phyloP scores from a whole-genome alignment of 1,140 invertebrate species.

The Sycophila sp. region DNA sequence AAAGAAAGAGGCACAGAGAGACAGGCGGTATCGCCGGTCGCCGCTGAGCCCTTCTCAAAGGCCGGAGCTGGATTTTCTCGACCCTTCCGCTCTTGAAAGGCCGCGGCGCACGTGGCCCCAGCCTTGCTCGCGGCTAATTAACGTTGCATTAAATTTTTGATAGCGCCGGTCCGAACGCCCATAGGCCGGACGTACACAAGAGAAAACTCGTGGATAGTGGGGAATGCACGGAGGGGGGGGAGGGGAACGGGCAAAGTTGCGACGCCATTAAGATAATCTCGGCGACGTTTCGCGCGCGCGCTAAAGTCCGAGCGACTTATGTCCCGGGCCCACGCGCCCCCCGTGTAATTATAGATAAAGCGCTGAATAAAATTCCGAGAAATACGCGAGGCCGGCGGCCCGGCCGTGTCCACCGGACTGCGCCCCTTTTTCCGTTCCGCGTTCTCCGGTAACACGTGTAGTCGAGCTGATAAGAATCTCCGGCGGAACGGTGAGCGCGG shows the following conservation, averaged over 20 bases:
- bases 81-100: background rate
- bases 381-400: background rate
- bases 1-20: too few relatives aligned
- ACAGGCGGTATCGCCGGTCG: too few relatives aligned
- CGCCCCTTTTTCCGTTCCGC: too few relatives aligned
- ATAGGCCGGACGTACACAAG: background rate
- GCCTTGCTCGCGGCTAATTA: slow-evolving; percentile 2
- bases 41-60: too few relatives aligned
- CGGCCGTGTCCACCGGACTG: background rate
- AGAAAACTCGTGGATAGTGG: background rate
- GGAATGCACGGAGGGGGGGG: too few relatives aligned
- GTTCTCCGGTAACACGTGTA: slow-evolving; percentile 6
- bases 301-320: slow-evolving; percentile 22
- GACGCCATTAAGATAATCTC: slow-evolving; percentile 53
- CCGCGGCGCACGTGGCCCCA: background rate
- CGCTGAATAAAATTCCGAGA: slow-evolving; percentile 33
- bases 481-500: background rate
- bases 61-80: too few relatives aligned
- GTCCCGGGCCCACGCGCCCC: slow-evolving; percentile 8
- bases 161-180: background rate
- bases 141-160: slow-evolving; percentile 35
- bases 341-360: slow-evolving; percentile 43
- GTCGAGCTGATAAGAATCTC: background rate
- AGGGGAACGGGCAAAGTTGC: slow-evolving; percentile 41
- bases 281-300: slow-evolving; percentile 15